These are phyloP conservation scores for Harpegnathos saltator DNA, from an alignment of 1,140 invertebrate species.

Conservation along the genomic window DNA sequence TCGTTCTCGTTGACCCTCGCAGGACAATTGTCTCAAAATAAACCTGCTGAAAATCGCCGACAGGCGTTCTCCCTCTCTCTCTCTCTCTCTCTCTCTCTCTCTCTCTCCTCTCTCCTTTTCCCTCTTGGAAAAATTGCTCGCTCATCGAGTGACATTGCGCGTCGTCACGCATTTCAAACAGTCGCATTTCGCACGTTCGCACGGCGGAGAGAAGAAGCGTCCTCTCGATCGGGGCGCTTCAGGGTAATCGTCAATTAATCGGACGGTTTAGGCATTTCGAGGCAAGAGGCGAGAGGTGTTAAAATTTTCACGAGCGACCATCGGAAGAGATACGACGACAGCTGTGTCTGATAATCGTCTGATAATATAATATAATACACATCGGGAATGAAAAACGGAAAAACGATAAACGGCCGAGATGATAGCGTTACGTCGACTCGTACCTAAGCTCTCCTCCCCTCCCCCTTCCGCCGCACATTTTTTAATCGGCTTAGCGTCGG, in stretches of 20 bases:
- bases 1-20: slow-evolving; percentile 52
- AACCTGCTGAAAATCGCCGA: slow-evolving; percentile 62
- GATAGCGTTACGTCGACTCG: slow-evolving; percentile 17
- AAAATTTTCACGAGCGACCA: background rate
- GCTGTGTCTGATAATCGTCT: no score
- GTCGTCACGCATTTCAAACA: background rate
- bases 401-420: slow-evolving; percentile 4
- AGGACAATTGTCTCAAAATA: slow-evolving; percentile 57
- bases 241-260: slow-evolving; percentile 9
- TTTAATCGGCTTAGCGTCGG: slow-evolving; percentile 3
- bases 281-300: no score
- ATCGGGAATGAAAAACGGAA: background rate
- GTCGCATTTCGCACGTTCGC: background rate
- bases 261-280: no score
- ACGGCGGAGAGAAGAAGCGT: background rate
- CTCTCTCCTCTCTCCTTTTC: no score
- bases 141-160: background rate
- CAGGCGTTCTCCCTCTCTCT: background rate
- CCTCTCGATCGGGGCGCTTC: background rate
- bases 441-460: background rate
- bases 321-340: background rate
- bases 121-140: no score
- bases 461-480: background rate
- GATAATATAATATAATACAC: background rate
- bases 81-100: no score